Evolutionary conservation across 2,797 vertebrate genomes (phyloP), one percentile per base, ranked within the genome.

Genomic region (Bucorvus abyssinicus): DNA sequence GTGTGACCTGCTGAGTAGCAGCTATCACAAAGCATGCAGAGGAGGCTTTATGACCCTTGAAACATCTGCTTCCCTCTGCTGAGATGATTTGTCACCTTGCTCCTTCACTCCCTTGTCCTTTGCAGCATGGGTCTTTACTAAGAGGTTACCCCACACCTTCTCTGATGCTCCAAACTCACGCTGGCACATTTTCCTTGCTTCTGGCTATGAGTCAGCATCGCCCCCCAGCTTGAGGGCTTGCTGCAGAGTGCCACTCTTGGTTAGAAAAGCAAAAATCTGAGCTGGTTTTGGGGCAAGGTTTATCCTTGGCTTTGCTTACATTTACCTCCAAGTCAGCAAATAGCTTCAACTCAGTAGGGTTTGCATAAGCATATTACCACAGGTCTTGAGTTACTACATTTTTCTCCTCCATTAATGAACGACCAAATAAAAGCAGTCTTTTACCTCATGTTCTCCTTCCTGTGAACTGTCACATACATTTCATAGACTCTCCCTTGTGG

Each of bases 391-490:
- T 42, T 49, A 77, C 47, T 68, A 44, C n/a, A 38, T 27, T 91
- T 93, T 0, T 1, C 42, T 45, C 36, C 47, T 65, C 80, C 22
- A 5, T 90, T 75, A 95, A 40, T 52, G 70, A 47, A 90, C 30
- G 71, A 91, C 44, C 68, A 95, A 97, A 93, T 65, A 93, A 94
- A 93, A 67, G 74, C 42, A 53, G 84, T 67, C 68, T 92, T 94
- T 97, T 99, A 99, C 99, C 99, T 99, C 99, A 99, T 98, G 97
- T 97, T 99, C 96, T 99, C 99, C 97, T 99, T 99, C 98, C 99
- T 99, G 98, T 99, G 99, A 92, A 99, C 99, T 27, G 99, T 99
- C 98, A 99, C 98, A 90, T 99, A 99, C 99, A 99, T 99, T 98
- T 99, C 99, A 84, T 99, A 99, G 91, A 99, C 99, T 97, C 99